Evolutionary conservation across 1,140 invertebrate species (phyloP), one percentile per base, ranked within the genome.

Genomic region (Dufourea novaeangliae): DNA sequence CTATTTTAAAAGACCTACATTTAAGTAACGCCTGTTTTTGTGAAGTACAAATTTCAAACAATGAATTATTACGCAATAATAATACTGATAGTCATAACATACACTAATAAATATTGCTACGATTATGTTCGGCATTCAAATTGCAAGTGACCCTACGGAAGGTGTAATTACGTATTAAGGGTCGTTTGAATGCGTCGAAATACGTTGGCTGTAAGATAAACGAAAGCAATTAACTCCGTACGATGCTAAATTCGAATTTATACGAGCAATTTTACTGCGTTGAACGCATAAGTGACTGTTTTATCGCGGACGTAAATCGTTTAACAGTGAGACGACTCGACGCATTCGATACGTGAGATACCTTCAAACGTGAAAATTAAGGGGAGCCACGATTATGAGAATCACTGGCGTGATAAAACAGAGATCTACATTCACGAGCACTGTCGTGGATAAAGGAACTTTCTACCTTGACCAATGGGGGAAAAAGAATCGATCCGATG

Each of bases 291-390:
- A 80, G 54, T 79, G 66, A 72, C 59, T 78, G 80, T 70, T 86
- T 86, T 84, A 86, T 81, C 64, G 72, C 70, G 56, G 59, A 56
- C 80, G 88, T 90, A 88, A 90, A 90, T 90, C 87, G 86, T 79
- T 90, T 88, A 87, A 67, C 75, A 75, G 67, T 64, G 79, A 82
- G 77, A 72, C 82, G 83, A 83, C 70, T 67, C 64, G 39, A 68
- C 62, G 66, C 61, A 69, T 82, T 64, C 50, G 80, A 74, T 87
- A 90, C 89, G 89, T 90, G 89, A 82, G 46, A 67, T 84, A 81
- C 71, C 80, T 89, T 67, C 77, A 69, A 87, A 90, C 74, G 80
- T 80, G 67, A 57, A 73, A 72, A 87, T 84, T 85, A 85, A 67
- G 37, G 41, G n/a, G 27, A 27, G 32, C 8, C 71, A n/a, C 20